Conservation (phyloP, 2,797 vertebrate species). For the Pantherophis vulpinus region DNA sequence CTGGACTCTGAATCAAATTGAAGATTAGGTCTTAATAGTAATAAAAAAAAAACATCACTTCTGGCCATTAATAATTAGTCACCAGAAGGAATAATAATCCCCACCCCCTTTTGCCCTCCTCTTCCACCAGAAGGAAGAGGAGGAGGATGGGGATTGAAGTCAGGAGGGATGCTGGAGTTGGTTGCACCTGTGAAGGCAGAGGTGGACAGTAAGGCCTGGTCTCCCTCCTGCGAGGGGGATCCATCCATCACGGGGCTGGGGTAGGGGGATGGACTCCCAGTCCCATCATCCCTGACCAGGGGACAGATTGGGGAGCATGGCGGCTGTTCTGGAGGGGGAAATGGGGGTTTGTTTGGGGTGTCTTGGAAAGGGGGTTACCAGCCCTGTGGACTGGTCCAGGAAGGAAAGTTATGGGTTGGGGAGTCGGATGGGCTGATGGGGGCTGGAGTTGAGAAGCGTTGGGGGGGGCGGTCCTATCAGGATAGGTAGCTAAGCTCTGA, state of each 20-base stretch:
- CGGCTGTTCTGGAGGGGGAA: neutral
- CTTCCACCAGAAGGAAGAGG: neutral
- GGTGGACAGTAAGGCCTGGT: neutral
- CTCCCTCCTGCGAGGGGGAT: neutral
- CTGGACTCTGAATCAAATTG: too few relatives aligned
- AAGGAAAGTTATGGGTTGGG: neutral
- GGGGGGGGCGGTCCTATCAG: fast-evolving
- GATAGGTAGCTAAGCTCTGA: neutral
- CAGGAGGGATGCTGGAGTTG: neutral
- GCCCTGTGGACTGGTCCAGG: neutral
- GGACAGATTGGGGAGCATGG: neutral
- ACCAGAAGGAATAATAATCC: neutral
- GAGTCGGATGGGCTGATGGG: too few relatives aligned
- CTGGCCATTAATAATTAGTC: neutral
- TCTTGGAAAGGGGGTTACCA: neutral
- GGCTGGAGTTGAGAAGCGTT: neutral
- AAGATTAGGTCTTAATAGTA: neutral
- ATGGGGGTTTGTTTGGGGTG: neutral
- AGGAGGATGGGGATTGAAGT: neutral
- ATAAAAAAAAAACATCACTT: neutral
- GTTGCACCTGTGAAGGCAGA: neutral
- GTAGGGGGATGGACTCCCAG: neutral
- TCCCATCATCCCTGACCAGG: neutral
- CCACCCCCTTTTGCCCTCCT: neutral
- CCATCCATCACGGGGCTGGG: too few relatives aligned